Evolutionary conservation across 2,797 vertebrate species (phyloP).

Genomic region (Gymnopithys bicolor): DNA sequence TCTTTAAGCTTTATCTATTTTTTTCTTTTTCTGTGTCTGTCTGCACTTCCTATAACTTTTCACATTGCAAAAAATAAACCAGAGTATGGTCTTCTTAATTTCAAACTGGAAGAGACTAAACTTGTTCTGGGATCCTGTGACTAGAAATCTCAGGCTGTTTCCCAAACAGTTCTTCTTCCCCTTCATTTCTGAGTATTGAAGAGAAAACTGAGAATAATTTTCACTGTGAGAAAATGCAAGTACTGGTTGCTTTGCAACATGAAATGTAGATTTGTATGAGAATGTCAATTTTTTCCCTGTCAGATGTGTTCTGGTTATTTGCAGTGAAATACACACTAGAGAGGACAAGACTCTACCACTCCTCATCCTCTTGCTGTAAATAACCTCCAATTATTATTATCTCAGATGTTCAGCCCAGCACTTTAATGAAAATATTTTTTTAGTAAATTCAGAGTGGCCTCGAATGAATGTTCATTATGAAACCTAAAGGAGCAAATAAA

Average conservation of each 20-base stretch:
- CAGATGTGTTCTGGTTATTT: neutral
- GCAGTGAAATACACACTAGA: neutral
- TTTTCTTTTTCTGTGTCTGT: neutral
- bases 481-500: neutral
- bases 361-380: slow-evolving; percentile 12
- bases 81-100: neutral
- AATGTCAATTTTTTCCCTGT: neutral
- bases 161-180: neutral
- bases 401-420: neutral
- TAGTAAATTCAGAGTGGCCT: neutral
- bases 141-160: neutral
- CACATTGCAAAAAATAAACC: neutral
- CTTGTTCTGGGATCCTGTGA: neutral
- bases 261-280: neutral
- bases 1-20: neutral
- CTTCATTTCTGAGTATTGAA: neutral
- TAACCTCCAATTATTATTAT: slow-evolving; percentile 32
- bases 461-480: neutral
- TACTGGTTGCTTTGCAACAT: neutral
- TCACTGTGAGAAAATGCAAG: neutral
- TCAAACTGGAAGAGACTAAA: neutral
- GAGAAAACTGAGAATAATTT: neutral
- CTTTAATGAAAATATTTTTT: slow-evolving; percentile 44
- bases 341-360: neutral
- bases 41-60: neutral